Evolutionary conservation across 2,113 vertebrate species (phyloP).

Genomic region (Morphnarchus princeps): DNA sequence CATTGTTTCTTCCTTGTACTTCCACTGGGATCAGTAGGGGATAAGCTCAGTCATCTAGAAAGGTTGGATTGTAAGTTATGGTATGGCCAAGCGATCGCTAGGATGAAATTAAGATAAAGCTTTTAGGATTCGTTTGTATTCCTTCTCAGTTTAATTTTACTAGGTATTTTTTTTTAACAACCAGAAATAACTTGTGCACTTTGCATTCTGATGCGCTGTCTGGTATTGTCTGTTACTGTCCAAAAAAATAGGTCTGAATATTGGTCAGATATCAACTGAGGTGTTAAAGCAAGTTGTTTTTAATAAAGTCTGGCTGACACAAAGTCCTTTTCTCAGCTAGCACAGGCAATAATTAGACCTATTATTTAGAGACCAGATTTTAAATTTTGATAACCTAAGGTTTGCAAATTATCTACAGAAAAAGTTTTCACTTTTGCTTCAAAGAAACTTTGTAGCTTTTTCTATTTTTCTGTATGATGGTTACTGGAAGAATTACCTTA

Average conservation of each 20-base stretch:
- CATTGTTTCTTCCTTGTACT: not conserved
- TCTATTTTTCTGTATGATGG: not conserved
- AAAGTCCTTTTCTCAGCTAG: not conserved
- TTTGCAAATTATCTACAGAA: not conserved
- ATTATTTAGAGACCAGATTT: not conserved
- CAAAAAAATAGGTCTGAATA: not conserved
- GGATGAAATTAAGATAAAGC: not conserved
- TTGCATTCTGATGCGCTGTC: not conserved
- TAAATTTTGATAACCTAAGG: not conserved
- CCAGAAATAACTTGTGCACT: not conserved
- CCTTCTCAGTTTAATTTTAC: not conserved
- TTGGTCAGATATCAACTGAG: not conserved
- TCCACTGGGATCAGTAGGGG: not conserved
- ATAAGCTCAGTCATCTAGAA: not conserved
- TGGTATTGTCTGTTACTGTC: not conserved
- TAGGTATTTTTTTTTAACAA: not conserved
- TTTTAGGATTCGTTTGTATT: not conserved
- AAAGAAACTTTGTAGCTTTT: not conserved
- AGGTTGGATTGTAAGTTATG: not conserved
- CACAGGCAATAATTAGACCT: not conserved
- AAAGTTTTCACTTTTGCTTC: not conserved
- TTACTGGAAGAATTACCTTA: not conserved
- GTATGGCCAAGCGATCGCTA: accelerated
- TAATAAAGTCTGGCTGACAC: not conserved
- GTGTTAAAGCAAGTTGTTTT: not conserved